These are phyloP conservation scores for Pachyseris speciosa DNA, from an alignment of 64 coral and sea anemone genomes.

Conservation along the genomic window DNA sequence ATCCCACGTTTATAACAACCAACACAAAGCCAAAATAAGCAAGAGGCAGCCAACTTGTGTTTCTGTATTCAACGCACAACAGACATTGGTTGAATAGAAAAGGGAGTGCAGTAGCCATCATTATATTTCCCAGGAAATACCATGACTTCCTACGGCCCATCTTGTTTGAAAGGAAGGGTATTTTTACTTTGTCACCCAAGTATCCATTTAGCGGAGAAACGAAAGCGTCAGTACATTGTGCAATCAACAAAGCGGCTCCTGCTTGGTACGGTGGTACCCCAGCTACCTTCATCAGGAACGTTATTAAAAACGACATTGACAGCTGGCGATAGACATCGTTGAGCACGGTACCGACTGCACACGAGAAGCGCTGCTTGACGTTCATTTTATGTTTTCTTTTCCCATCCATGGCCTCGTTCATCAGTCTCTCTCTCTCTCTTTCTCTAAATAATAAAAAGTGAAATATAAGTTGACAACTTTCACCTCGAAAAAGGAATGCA, in stretches of 20 bases:
- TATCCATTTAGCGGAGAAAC: neutral
- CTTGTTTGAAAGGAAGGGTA: neutral
- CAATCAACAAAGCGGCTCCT: neutral
- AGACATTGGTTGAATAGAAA: neutral
- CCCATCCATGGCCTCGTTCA: too few relatives aligned
- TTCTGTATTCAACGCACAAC: neutral
- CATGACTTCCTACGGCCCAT: neutral
- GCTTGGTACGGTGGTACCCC: neutral
- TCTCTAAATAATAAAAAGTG: too few relatives aligned
- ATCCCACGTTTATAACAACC: neutral
- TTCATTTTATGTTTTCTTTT: too few relatives aligned
- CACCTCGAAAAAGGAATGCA: too few relatives aligned
- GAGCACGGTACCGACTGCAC: neutral
- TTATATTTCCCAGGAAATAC: neutral
- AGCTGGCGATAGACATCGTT: conserved; percentile 7
- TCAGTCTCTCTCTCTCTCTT: too few relatives aligned
- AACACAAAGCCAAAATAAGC: neutral
- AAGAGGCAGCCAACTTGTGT: neutral
- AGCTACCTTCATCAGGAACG: conserved; percentile 5
- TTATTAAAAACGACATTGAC: neutral
- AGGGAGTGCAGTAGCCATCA: neutral
- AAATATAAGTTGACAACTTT: too few relatives aligned
- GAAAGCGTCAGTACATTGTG: neutral
- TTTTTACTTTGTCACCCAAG: neutral
- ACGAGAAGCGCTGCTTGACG: neutral